phyloP scores from a whole-genome alignment of 1,140 invertebrate genomes.

The Drosophila carrolli region DNA sequence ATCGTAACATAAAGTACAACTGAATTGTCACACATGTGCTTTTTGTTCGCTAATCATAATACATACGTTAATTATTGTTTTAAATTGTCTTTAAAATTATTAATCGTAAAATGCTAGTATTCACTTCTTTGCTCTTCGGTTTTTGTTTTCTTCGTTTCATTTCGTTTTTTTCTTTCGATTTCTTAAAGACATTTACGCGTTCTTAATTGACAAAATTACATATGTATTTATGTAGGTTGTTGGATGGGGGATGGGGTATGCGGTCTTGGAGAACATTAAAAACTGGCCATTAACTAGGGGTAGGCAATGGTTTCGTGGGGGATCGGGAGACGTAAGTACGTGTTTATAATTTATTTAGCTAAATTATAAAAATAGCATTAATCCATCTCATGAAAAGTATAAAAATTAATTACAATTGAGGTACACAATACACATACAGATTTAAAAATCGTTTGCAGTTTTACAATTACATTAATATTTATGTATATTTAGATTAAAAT shows the following conservation, averaged over 20 bases:
- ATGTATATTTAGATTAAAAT: conserved; percentile 73
- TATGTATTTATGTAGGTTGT: conserved; percentile 21
- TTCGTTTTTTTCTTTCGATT: conserved; percentile 20
- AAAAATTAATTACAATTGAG: conserved; percentile 81
- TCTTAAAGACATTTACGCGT: conserved; percentile 37
- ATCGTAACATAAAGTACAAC: conserved; percentile 59
- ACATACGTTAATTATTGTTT: conserved; percentile 49
- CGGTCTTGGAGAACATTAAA: conserved; percentile 62
- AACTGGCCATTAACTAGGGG: conserved; percentile 69
- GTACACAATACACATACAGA: conserved; percentile 77
- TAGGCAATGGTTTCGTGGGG: conserved; percentile 25
- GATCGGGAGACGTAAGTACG: conserved; percentile 19
- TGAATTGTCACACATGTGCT: conserved; percentile 59
- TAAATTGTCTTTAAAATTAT: conserved; percentile 35
- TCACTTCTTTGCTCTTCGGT: conserved; percentile 56
- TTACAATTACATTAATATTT: conserved; percentile 68
- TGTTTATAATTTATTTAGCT: conserved; percentile 71
- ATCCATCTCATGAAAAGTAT: conserved; percentile 61
- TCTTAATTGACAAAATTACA: conserved; percentile 61
- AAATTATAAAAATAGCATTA: conserved; percentile 71
- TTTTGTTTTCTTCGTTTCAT: conserved; percentile 41
- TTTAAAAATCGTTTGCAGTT: conserved; percentile 74
- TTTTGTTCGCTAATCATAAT: conserved; percentile 49
- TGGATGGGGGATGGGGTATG: conserved; percentile 26
- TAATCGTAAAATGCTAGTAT: conserved; percentile 42